Percentiles rank a stretch among this genome's conserved stretches.
Evolutionary conservation across 2,888 invertebrate species (phyloP).

Genomic region (Marronus borbonicus): DNA sequence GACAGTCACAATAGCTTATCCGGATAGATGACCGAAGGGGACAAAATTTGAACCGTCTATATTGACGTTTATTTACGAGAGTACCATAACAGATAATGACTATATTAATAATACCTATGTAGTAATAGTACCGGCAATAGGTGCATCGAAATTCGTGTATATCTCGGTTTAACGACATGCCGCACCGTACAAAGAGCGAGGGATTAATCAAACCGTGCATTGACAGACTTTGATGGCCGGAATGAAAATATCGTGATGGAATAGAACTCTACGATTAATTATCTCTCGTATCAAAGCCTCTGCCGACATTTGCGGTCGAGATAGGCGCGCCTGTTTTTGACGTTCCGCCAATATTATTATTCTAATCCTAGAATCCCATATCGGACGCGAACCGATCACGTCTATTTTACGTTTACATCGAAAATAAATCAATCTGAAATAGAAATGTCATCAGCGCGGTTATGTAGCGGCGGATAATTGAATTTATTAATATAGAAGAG

Average conservation of each 20-base stretch:
- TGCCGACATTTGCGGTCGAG: constrained; percentile 20
- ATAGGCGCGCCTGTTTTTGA: constrained; percentile 56
- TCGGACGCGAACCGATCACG: constrained; percentile 5
- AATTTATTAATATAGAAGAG: constrained; percentile 51
- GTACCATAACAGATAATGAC: not conserved
- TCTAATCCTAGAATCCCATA: constrained; percentile 35
- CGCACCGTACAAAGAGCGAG: constrained; percentile 10
- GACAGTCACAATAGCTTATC: not conserved
- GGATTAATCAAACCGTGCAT: constrained; percentile 63
- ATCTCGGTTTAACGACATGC: constrained; percentile 21
- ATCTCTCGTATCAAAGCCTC: constrained; percentile 63
- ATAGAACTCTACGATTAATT: constrained; percentile 61
- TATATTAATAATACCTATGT: not conserved
- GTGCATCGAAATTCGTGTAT: constrained; percentile 44
- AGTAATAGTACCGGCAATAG: constrained; percentile 3
- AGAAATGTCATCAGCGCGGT: constrained; percentile 42
- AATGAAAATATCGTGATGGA: constrained; percentile 64
- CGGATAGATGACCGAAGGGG: not conserved
- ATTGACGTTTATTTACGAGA: constrained; percentile 1
- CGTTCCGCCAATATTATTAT: constrained; percentile 49
- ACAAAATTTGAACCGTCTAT: not conserved
- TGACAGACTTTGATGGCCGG: constrained; percentile 63
- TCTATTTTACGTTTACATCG: not conserved
- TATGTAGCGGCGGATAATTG: constrained; percentile 36
- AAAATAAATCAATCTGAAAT: constrained; percentile 29